phyloP scores from a whole-genome alignment of 2,888 invertebrate genomes.

The Ptycholaimellus sp. region DNA sequence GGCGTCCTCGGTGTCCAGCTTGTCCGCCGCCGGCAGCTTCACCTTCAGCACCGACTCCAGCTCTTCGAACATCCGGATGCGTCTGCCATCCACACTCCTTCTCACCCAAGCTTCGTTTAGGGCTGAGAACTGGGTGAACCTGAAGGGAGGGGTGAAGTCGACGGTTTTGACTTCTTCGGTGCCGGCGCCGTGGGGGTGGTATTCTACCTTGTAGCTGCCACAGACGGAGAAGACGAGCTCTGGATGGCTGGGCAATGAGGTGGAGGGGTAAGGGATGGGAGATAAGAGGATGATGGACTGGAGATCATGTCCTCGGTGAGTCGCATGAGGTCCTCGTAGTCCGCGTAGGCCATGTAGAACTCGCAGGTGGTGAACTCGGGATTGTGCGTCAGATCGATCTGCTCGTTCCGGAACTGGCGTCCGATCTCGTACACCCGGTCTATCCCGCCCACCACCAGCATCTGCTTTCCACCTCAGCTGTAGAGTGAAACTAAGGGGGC shows the following conservation, averaged over 20 bases:
- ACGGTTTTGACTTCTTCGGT: constrained; percentile 48
- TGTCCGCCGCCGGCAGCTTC: constrained; percentile 26
- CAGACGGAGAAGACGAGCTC: constrained; percentile 71
- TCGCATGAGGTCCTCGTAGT: constrained; percentile 70
- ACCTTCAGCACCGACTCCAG: constrained; percentile 47
- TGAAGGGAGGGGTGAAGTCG: constrained; percentile 88
- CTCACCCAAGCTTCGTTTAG: no score
- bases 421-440: constrained; percentile 51
- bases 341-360: constrained; percentile 98
- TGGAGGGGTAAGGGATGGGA: no score
- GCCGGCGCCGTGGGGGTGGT: constrained; percentile 51
- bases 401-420: constrained; percentile 81
- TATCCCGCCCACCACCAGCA: constrained; percentile 81
- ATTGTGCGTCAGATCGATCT: constrained; percentile 88
- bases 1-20: constrained; percentile 33
- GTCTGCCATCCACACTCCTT: not conserved
- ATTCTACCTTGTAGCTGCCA: constrained; percentile 61
- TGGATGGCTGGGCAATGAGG: no score
- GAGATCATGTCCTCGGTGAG: constrained; percentile 70
- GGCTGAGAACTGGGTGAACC: no score
- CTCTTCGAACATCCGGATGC: constrained; percentile 66
- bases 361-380: constrained; percentile 96
- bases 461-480: constrained; percentile 30
- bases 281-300: no score
- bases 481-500: not conserved